Base-by-base conservation (phyloP, 2,888 invertebrate species). In the Lacanobia oleracea region DNA sequence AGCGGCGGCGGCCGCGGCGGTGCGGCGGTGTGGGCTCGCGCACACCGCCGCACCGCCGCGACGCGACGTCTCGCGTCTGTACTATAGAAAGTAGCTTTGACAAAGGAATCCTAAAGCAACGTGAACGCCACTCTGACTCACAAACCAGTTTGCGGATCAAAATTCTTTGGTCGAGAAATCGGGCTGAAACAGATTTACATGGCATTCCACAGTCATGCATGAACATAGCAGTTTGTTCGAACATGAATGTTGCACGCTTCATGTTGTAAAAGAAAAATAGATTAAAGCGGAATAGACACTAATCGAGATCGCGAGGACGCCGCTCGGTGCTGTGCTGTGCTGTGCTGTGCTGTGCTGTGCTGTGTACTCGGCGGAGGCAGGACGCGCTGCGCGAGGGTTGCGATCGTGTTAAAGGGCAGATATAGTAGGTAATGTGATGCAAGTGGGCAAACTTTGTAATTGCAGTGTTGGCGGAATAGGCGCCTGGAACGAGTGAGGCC, bases 51-150 rank as follows among this genome's bases (percentile, higher is more conserved):
- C n/a, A n/a, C 63, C 51, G 48, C 69, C 40, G 33, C 59, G 18
- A 59, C 27, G 43, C 43, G 43, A 43, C 5, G 43, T 43, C 40
- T 43, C 43, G 43, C 14, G 21, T n/a, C 75, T 71, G 18, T 48
- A 43, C 48, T 64, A 45, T 79, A 85, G 86, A 83, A 84, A 84
- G 84, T 75, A 82, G 68, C 45, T 61, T 77, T 66, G 81, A 84
- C 81, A 85, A 85, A 83, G 84, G 84, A 77, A 74, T 81, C 81
- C 77, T 68, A 77, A 67, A 50, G n/a, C 68, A 21, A 70, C 57
- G 77, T 27, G 61, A 72, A 51, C 54, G 66, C 71, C 45, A 37
- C 71, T 56, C 62, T 81, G 84, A 84, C 73, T 83, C 84, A 84
- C 77, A 61, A 83, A 85, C 84, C 72, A 53, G 84, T 83, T 81